Conservation (phyloP, 2,888 invertebrate species). For the Aproaerema taeniolella region DNA sequence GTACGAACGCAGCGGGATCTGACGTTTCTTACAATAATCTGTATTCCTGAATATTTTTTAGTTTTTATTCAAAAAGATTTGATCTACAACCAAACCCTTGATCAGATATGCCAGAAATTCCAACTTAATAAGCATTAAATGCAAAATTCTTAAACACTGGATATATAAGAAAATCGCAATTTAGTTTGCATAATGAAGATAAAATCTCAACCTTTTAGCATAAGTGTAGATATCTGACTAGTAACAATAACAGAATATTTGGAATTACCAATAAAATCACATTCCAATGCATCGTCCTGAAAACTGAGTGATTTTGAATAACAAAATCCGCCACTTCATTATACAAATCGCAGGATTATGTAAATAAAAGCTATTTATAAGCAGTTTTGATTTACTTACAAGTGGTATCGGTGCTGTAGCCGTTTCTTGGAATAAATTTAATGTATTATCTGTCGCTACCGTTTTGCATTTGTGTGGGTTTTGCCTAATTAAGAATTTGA, state of each 20-base stretch:
- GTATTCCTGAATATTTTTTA: not conserved
- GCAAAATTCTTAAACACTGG: slow-evolving; percentile 2
- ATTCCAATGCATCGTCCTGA: slow-evolving; percentile 43
- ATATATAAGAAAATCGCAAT: slow-evolving; percentile 1
- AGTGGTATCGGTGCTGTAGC: slow-evolving; percentile 49
- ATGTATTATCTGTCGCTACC: slow-evolving; percentile 60
- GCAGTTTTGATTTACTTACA: slow-evolving; percentile 66
- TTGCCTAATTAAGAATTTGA: slow-evolving; percentile 51
- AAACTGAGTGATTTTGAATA: slow-evolving; percentile 51
- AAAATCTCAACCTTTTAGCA: slow-evolving; percentile 29
- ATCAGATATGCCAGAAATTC: slow-evolving; percentile 1
- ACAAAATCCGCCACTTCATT: slow-evolving; percentile 60
- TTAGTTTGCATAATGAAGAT: slow-evolving; percentile 11
- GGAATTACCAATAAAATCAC: slow-evolving; percentile 42
- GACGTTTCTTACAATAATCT: slow-evolving; percentile 20
- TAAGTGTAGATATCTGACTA: slow-evolving; percentile 26
- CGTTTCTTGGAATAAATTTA: slow-evolving; percentile 63
- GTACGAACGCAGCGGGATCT: slow-evolving; percentile 22
- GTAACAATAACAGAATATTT: slow-evolving; percentile 34
- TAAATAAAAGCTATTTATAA: slow-evolving; percentile 64
- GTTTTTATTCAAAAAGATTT: not conserved
- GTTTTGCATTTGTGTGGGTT: slow-evolving; percentile 63
- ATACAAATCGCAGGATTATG: slow-evolving; percentile 73
- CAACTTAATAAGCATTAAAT: slow-evolving; percentile 6
- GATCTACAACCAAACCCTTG: slow-evolving; percentile 22